Evolutionary conservation across 1,140 invertebrate genomes (phyloP).

Genomic region (Pogonognathellus flavescens): DNA sequence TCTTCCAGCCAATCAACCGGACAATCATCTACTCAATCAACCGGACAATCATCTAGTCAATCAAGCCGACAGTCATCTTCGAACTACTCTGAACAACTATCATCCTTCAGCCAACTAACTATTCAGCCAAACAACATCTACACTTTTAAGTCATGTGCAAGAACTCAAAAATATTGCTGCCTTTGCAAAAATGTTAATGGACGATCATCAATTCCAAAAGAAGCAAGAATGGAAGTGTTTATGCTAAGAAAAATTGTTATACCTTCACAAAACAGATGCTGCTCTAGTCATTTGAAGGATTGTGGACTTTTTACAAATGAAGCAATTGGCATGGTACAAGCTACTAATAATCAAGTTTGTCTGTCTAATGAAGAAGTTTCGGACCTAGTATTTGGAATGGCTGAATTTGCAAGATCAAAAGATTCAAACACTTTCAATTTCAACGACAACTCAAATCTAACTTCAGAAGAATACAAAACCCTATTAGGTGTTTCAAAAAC

Average conservation of each 20-base stretch:
- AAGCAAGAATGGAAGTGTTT: background rate
- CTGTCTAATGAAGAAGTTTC: background rate
- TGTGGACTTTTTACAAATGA: background rate
- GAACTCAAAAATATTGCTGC: background rate
- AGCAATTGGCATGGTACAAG: background rate
- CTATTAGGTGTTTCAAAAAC: conserved; percentile 8
- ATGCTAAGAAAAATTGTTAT: background rate
- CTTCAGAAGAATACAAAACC: background rate
- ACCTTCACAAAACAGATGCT: background rate
- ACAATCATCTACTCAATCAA: no score
- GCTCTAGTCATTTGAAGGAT: background rate
- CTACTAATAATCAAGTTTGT: background rate
- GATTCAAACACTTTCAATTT: background rate
- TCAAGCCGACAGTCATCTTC: no score
- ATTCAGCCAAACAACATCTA: no score
- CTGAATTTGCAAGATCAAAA: background rate
- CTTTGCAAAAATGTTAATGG: background rate
- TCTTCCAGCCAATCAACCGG: no score
- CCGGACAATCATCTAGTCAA: no score
- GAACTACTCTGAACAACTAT: no score
- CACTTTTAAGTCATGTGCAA: background rate
- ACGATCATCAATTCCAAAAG: background rate
- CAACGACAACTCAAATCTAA: background rate
- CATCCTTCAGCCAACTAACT: no score
- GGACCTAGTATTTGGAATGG: background rate